Evolutionary conservation across 2,888 invertebrate species (phyloP).

Genomic region (Amphimallon solstitiale): DNA sequence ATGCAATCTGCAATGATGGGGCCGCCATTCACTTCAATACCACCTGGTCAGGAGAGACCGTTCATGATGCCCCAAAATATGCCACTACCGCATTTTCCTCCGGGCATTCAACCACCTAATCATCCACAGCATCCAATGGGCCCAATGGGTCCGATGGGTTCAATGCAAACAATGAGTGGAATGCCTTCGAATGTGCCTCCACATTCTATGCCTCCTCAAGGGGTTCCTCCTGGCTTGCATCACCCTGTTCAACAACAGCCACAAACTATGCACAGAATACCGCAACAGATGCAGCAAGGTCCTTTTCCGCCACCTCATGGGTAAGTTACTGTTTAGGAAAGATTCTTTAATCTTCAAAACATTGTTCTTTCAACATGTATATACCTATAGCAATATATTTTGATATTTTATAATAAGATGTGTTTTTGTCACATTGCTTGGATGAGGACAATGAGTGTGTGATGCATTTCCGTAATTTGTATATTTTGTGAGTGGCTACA

Average conservation of each 20-base stretch:
- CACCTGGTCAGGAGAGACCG: constrained; percentile 42
- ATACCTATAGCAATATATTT: not conserved
- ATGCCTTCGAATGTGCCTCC: constrained; percentile 37
- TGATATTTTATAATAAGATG: no score
- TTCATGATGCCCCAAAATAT: constrained; percentile 41
- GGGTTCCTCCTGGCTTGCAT: constrained; percentile 19
- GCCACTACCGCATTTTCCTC: constrained; percentile 37
- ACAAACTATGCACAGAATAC: constrained; percentile 34
- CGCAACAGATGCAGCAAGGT: constrained; percentile 14
- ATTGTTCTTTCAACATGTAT: not conserved
- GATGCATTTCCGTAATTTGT: no score
- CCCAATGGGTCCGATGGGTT: constrained; percentile 9
- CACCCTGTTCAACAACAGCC: constrained; percentile 25
- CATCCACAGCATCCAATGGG: constrained; percentile 19
- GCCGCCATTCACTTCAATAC: constrained; percentile 32
- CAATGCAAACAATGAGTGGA: constrained; percentile 15
- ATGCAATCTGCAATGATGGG: constrained; percentile 37
- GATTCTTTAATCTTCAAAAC: not conserved
- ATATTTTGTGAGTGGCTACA: no score
- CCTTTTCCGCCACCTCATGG: constrained; percentile 38
- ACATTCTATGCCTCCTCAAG: constrained; percentile 36
- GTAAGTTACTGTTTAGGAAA: constrained; percentile 33
- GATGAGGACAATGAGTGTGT: no score
- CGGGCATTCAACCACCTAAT: constrained; percentile 32
- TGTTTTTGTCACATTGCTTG: no score